Evolutionary conservation across 1,140 invertebrate species (phyloP).

Genomic region (Calycopis cecrops): DNA sequence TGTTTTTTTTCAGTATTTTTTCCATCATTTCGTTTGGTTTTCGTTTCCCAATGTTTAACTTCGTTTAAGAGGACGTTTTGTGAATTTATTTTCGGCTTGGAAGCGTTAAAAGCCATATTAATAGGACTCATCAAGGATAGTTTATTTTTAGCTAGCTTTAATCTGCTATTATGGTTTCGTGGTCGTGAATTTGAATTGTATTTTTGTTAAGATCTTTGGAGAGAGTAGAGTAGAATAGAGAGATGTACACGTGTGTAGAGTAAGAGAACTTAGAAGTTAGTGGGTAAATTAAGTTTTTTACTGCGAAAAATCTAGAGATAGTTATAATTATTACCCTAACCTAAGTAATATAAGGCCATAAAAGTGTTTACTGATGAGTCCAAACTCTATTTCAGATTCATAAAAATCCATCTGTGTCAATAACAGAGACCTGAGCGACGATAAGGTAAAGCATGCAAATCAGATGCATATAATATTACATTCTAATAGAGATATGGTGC

Average conservation of each 20-base stretch:
- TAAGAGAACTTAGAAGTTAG: too few relatives aligned
- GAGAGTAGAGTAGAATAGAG: neutral
- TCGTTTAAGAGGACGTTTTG: conserved; percentile 4
- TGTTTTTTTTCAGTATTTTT: conserved; percentile 4
- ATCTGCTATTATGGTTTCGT: neutral
- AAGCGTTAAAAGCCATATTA: conserved; percentile 9
- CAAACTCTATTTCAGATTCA: too few relatives aligned
- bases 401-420: too few relatives aligned
- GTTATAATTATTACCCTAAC: too few relatives aligned
- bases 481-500: too few relatives aligned
- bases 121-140: conserved; percentile 1
- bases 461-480: too few relatives aligned
- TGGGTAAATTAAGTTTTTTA: too few relatives aligned
- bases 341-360: too few relatives aligned
- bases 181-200: neutral
- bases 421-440: too few relatives aligned
- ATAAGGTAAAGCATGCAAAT: too few relatives aligned
- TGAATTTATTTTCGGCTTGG: conserved; percentile 1
- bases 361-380: too few relatives aligned
- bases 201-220: neutral
- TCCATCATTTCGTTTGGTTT: conserved; percentile 6
- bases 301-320: too few relatives aligned
- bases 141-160: conserved; percentile 3
- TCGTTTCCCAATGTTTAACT: neutral
- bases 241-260: neutral